Percentiles rank a stretch among this genome's conserved stretches.
Conservation (phyloP, 2,113 vertebrate species). For the Pseudonaja textilis region DNA sequence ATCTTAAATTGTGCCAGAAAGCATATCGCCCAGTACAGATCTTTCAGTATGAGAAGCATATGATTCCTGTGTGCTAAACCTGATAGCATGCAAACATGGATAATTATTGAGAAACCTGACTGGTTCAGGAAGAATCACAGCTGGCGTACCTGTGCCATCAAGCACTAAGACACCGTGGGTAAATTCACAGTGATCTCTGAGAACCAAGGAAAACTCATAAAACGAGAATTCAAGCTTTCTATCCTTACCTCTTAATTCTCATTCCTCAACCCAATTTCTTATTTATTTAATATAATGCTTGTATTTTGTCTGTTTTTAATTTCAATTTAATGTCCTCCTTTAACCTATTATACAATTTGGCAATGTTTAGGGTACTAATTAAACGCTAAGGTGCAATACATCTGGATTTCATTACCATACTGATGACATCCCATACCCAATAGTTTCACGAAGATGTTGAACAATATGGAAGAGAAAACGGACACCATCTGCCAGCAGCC, state of each 20-base stretch:
- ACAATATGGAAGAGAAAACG: background rate
- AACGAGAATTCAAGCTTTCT: background rate
- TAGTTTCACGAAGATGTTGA: background rate
- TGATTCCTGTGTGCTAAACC: background rate
- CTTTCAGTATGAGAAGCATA: background rate
- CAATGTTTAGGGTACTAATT: background rate
- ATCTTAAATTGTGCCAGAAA: background rate
- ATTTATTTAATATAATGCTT: background rate
- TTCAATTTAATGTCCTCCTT: background rate
- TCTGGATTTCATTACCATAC: background rate
- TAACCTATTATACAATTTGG: background rate
- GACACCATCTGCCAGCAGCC: background rate
- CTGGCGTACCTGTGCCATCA: background rate
- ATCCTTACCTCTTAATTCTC: background rate
- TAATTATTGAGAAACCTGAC: background rate
- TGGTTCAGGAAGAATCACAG: background rate
- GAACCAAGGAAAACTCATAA: background rate
- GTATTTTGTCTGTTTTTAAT: background rate
- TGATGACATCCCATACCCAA: background rate
- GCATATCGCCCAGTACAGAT: background rate
- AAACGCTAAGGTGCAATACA: background rate
- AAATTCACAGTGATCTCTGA: background rate
- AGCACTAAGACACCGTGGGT: background rate
- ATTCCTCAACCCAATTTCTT: background rate
- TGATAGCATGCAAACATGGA: background rate